phyloP scores from a whole-genome alignment of 2,797 vertebrate species.

The Lagodon rhomboides region DNA sequence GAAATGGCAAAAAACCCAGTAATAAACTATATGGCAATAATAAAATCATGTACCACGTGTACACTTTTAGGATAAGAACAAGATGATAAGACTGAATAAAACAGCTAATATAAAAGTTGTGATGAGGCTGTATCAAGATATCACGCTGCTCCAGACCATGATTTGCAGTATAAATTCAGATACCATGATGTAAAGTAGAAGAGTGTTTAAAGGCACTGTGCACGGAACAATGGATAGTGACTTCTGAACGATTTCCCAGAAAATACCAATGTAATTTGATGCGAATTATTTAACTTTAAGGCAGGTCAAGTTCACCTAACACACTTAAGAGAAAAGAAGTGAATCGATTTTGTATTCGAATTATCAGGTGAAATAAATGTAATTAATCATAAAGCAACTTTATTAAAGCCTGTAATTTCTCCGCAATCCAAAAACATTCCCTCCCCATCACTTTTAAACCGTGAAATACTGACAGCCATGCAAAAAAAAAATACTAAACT shows the following conservation, averaged over 20 bases:
- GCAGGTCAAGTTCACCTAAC: no score
- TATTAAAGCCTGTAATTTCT: no score
- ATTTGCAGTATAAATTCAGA: not conserved
- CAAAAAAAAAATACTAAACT: no score
- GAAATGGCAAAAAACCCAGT: not conserved
- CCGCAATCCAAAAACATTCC: no score
- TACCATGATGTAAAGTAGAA: not conserved
- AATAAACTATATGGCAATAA: not conserved
- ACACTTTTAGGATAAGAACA: constrained; percentile 17
- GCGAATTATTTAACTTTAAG: no score
- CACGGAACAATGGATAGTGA: not conserved
- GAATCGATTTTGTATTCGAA: no score
- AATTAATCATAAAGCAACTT: no score
- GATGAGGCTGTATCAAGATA: not conserved
- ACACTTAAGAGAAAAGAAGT: no score
- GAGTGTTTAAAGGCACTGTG: not conserved
- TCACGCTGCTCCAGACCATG: not conserved
- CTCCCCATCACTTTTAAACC: no score
- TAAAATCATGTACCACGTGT: constrained; percentile 11
- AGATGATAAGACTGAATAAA: not conserved
- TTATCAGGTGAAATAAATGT: no score
- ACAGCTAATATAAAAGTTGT: no score
- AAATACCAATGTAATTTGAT: not conserved
- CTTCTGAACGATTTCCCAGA: not conserved
- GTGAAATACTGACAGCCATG: no score